These are phyloP conservation scores for Nymphalis io DNA, from an alignment of 1,140 invertebrate genomes.

Conservation along the genomic window DNA sequence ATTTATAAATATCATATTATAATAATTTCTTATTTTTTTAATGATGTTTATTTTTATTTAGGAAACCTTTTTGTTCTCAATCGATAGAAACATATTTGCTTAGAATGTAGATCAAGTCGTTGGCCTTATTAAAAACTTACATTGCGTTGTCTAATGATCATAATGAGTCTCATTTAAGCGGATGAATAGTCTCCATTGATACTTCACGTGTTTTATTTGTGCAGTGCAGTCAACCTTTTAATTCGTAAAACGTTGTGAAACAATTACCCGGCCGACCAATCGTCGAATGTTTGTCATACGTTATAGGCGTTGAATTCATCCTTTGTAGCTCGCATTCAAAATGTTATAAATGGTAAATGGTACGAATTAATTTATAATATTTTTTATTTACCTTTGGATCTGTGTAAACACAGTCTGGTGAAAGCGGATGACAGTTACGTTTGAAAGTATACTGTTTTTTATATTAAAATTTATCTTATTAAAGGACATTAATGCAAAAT, in stretches of 20 bases:
- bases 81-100: neutral
- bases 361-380: neutral
- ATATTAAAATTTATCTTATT: no score
- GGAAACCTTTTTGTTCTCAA: no score
- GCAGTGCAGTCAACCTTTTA: slow-evolving; percentile 19
- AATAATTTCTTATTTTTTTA: no score
- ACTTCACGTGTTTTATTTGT: slow-evolving; percentile 2
- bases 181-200: slow-evolving; percentile 10
- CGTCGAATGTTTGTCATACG: slow-evolving; percentile 21
- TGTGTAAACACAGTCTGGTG: neutral
- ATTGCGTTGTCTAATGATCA: neutral
- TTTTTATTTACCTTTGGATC: neutral
- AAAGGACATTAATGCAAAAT: no score
- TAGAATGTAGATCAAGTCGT: neutral
- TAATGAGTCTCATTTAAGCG: slow-evolving; percentile 1
- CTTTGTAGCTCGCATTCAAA: slow-evolving; percentile 1
- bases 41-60: no score
- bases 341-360: neutral
- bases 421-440: neutral
- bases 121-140: slow-evolving; percentile 6
- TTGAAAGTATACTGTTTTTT: no score
- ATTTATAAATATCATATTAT: no score
- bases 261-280: slow-evolving; percentile 5
- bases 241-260: slow-evolving; percentile 13
- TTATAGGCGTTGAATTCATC: neutral